These are phyloP conservation scores for Alcedo quadribrachys DNA, from an alignment of 2,797 vertebrate genomes.

Conservation along the genomic window DNA sequence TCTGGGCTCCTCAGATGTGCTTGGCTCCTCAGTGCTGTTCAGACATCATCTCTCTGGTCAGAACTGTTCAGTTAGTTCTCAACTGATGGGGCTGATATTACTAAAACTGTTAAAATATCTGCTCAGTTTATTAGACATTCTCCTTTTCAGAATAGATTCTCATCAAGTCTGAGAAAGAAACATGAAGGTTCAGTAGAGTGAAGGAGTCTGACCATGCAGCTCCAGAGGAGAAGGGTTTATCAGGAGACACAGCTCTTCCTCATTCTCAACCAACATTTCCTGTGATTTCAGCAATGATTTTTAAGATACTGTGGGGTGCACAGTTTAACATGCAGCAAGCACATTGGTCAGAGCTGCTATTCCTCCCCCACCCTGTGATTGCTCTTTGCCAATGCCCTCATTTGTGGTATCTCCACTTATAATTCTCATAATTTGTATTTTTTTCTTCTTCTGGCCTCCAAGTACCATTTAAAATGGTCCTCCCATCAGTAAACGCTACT, in stretches of 20 bases:
- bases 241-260: slow-evolving; percentile 27
- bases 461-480: not conserved
- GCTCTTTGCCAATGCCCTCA: not conserved
- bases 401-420: not conserved
- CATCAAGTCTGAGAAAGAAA: not conserved
- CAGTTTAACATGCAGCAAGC: not conserved
- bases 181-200: not conserved
- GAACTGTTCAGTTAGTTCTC: not conserved
- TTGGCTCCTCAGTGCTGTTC: not conserved
- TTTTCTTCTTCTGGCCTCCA: not conserved
- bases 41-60: not conserved
- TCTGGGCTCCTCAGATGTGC: not conserved
- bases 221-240: not conserved
- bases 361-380: accelerated
- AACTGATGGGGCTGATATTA: not conserved
- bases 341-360: not conserved
- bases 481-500: not conserved
- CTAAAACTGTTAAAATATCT: not conserved
- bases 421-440: not conserved
- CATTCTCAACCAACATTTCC: slow-evolving; percentile 18
- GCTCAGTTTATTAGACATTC: not conserved
- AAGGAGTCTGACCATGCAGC: not conserved
- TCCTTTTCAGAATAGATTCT: not conserved
- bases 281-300: slow-evolving; percentile 21
- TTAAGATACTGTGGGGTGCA: not conserved